Percentiles rank a stretch among this genome's conserved stretches.
phyloP scores from a whole-genome alignment of 2,888 invertebrate genomes.

The Diaphora mendica region DNA sequence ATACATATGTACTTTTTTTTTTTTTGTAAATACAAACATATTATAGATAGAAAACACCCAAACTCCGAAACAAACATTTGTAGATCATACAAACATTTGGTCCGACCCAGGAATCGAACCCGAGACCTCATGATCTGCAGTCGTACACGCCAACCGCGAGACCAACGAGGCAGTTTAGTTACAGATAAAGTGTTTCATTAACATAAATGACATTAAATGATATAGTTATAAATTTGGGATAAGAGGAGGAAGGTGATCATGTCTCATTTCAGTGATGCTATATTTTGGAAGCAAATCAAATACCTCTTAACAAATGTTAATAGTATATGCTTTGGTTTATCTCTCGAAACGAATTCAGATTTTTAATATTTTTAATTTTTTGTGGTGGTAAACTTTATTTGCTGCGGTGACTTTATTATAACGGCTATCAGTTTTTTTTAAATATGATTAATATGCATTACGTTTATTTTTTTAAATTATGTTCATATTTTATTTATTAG shows the following conservation, averaged over 20 bases:
- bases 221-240: neutral
- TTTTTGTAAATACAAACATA: too few relatives aligned
- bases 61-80: too few relatives aligned
- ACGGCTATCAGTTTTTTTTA: neutral
- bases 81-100: too few relatives aligned
- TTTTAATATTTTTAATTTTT: conserved; percentile 34
- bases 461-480: neutral
- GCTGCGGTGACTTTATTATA: neutral
- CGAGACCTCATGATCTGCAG: too few relatives aligned
- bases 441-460: neutral
- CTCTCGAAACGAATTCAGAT: conserved; percentile 22
- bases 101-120: too few relatives aligned
- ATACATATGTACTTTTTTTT: too few relatives aligned
- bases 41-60: too few relatives aligned
- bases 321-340: conserved; percentile 30
- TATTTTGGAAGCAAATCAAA: conserved; percentile 34
- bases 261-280: conserved; percentile 7
- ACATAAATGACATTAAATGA: neutral
- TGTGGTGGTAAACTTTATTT: neutral
- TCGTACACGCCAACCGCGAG: too few relatives aligned
- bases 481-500: neutral
- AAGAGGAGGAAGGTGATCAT: too few relatives aligned
- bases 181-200: neutral
- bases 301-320: conserved; percentile 31
- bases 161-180: too few relatives aligned